Conservation (phyloP, 37 sponge, comb jelly and placozoan genomes). For the Theonella swinhoei region DNA sequence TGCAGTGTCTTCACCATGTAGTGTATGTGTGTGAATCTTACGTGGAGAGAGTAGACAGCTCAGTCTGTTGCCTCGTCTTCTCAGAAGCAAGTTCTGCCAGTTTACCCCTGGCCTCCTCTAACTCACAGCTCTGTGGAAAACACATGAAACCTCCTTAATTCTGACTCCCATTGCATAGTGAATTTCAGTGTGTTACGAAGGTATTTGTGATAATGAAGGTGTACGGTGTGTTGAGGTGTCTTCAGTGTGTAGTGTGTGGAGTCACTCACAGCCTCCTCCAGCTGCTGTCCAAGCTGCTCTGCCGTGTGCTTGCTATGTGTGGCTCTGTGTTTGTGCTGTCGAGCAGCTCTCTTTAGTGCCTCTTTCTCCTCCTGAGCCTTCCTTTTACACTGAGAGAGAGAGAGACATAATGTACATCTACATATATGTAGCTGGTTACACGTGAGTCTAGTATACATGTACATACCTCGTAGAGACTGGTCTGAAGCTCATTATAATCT, state of each 20-base stretch:
- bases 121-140: constrained; percentile 37
- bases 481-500: constrained; percentile 51
- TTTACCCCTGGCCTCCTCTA: constrained; percentile 32
- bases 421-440: too few relatives aligned
- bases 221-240: background rate
- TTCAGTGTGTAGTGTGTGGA: background rate
- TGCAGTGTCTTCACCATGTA: too few relatives aligned
- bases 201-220: background rate
- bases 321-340: constrained; percentile 53
- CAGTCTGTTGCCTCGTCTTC: constrained; percentile 25
- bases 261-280: constrained; percentile 52
- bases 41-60: constrained; percentile 15
- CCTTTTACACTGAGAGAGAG: constrained; percentile 8
- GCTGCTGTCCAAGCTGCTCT: constrained; percentile 6
- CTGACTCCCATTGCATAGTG: background rate
- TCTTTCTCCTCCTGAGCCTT: constrained; percentile 65
- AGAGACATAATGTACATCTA: background rate
- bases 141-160: background rate
- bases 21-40: background rate
- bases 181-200: background rate
- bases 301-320: constrained; percentile 17
- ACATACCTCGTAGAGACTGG: constrained; percentile 22
- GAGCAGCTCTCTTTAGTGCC: constrained; percentile 43
- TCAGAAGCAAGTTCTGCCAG: constrained; percentile 17
- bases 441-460: background rate